These are phyloP conservation scores for Lepidurus arcticus DNA, from an alignment of 1,140 invertebrate genomes.

Conservation along the genomic window DNA sequence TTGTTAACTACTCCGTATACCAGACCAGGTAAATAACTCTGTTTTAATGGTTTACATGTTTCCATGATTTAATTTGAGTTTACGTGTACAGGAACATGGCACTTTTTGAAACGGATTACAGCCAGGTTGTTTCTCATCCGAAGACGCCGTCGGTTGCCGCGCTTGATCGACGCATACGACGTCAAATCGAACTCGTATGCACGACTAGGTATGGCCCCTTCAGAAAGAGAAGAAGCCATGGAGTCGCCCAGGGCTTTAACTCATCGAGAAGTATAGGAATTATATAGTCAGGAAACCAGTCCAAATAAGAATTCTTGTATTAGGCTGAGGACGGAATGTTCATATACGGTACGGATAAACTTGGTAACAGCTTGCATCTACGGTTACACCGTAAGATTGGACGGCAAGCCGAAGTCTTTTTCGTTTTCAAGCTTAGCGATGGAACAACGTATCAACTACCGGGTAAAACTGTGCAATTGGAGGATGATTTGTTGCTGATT, in stretches of 20 bases:
- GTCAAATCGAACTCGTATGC: slow-evolving; percentile 25
- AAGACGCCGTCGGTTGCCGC: slow-evolving; percentile 22
- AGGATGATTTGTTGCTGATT: slow-evolving; percentile 32
- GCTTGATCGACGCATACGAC: slow-evolving; percentile 25
- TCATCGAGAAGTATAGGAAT: slow-evolving; percentile 30
- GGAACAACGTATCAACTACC: slow-evolving; percentile 49
- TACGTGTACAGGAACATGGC: slow-evolving; percentile 30
- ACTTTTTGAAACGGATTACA: slow-evolving; percentile 28
- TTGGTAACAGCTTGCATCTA: slow-evolving; percentile 34
- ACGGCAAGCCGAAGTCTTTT: slow-evolving; percentile 44
- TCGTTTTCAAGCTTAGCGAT: slow-evolving; percentile 48
- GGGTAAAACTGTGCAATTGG: slow-evolving; percentile 43
- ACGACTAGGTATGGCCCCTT: slow-evolving; percentile 27
- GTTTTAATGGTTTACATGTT: not conserved
- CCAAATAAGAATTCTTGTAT: not conserved
- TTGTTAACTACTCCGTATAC: slow-evolving; percentile 31
- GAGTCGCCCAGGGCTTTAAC: slow-evolving; percentile 29
- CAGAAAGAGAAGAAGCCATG: slow-evolving; percentile 32
- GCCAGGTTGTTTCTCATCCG: slow-evolving; percentile 28
- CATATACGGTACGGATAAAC: slow-evolving; percentile 36
- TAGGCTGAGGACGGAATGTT: slow-evolving; percentile 37
- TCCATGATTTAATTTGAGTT: not conserved
- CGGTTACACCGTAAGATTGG: slow-evolving; percentile 33
- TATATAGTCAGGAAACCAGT: not conserved
- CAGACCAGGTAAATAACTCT: slow-evolving; percentile 26